A percentile compares a stretch with the other conserved stretches of the same genome.
phyloP scores from a whole-genome alignment of 2,797 vertebrate genomes.

The Scolopax rusticola region DNA sequence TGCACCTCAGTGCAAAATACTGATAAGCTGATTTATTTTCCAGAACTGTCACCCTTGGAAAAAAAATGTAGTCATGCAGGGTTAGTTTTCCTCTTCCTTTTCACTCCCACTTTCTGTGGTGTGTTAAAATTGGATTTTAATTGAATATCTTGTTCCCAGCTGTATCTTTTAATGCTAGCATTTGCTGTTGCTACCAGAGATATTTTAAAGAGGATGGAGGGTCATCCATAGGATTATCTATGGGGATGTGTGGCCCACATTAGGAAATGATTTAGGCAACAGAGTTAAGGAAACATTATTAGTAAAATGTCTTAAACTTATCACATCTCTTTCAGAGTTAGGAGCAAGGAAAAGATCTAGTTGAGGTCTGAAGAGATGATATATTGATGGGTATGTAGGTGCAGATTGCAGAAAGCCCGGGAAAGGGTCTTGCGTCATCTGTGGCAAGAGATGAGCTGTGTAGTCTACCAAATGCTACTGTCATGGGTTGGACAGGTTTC shows the following conservation, averaged over 20 bases:
- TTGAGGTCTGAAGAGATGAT: neutral
- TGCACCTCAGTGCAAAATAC: neutral
- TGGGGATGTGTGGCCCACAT: neutral
- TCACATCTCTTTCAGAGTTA: neutral
- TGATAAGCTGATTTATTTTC: neutral
- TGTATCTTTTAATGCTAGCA: neutral
- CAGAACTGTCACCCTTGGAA: neutral
- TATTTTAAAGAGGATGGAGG: neutral
- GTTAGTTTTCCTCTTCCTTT: conserved; percentile 18
- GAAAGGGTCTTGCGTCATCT: neutral
- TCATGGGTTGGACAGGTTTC: neutral
- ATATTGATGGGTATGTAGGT: neutral
- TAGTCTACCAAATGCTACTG: neutral
- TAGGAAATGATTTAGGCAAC: neutral
- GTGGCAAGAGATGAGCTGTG: neutral
- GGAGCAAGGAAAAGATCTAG: accelerated
- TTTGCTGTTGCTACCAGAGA: neutral
- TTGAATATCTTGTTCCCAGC: neutral
- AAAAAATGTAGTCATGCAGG: neutral
- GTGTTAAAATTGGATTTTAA: conserved; percentile 14
- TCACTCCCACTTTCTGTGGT: neutral
- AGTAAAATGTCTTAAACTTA: neutral
- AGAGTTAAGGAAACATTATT: neutral
- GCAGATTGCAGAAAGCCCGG: neutral
- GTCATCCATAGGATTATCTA: neutral